Conservation (phyloP, 2,888 invertebrate species). For the Bhutanitis thaidina region DNA sequence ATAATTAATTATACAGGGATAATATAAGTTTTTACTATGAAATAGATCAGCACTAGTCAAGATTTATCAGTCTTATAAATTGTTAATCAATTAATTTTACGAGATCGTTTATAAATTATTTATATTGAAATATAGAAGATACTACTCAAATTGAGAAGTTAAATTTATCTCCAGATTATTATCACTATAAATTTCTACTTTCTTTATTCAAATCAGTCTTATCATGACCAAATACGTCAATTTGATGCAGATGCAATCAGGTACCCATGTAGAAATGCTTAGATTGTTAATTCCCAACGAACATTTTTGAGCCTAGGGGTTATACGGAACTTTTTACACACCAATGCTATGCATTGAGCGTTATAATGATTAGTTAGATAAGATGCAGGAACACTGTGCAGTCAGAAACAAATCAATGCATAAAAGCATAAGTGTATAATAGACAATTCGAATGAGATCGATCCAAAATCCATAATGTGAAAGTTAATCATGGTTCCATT, state of each 20-base stretch:
- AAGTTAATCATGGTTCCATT: constrained; percentile 12
- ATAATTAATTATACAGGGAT: neutral
- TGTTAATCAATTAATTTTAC: neutral
- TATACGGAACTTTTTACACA: neutral
- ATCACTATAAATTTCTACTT: no score
- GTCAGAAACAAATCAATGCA: neutral
- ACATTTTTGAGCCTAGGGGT: neutral
- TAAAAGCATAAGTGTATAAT: neutral
- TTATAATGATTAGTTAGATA: neutral
- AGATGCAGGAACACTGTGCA: neutral
- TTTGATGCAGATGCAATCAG: constrained; percentile 4
- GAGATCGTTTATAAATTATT: neutral
- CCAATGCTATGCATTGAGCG: neutral
- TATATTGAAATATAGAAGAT: neutral
- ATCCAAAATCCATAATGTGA: neutral
- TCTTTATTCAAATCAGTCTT: constrained; percentile 9
- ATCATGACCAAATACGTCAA: constrained; percentile 1
- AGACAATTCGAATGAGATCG: constrained; percentile 7
- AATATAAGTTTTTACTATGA: neutral
- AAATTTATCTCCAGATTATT: neutral
- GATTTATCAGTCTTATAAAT: constrained; percentile 3
- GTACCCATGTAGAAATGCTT: constrained; percentile 10
- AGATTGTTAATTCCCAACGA: constrained; percentile 1
- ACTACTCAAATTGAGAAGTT: neutral
- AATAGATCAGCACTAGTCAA: neutral